These are phyloP conservation scores for Phenacoccus solenopsis DNA, from an alignment of 1,140 invertebrate species.

Conservation along the genomic window DNA sequence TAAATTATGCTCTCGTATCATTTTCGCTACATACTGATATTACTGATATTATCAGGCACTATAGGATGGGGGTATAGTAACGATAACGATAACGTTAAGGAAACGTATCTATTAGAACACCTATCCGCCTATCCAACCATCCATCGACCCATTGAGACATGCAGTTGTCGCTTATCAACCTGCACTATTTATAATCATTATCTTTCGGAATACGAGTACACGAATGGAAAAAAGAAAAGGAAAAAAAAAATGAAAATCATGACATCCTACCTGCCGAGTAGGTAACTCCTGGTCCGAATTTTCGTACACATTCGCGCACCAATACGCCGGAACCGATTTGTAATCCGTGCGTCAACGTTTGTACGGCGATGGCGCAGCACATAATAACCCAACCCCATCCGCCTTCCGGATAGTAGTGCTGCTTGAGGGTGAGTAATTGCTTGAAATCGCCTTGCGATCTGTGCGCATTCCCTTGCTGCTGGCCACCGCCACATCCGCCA, in stretches of 20 bases:
- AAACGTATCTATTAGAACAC: too few species aligned
- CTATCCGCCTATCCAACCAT: too few species aligned
- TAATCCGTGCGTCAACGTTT: conserved; percentile 48
- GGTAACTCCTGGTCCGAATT: conserved; percentile 37
- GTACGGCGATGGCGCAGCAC: conserved; percentile 43
- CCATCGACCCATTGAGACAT: too few species aligned
- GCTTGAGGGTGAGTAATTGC: conserved; percentile 45
- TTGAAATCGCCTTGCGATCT: conserved; percentile 35
- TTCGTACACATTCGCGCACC: conserved; percentile 37
- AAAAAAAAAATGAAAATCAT: neutral
- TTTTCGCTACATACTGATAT: too few species aligned
- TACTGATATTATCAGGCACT: too few species aligned
- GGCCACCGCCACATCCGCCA: conserved; percentile 32
- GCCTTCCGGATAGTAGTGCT: conserved; percentile 61
- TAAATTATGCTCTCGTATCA: too few species aligned
- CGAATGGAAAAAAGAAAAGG: too few species aligned
- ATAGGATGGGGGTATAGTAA: too few species aligned
- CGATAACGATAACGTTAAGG: too few species aligned
- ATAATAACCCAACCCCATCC: conserved; percentile 61
- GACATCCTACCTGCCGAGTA: conserved; percentile 38
- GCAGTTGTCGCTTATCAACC: too few species aligned
- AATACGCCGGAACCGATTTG: conserved; percentile 45
- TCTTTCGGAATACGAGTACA: too few species aligned
- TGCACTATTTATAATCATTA: too few species aligned
- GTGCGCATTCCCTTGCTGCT: conserved; percentile 31